Base-by-base conservation (phyloP, 2,888 invertebrate species). In the Andrena chrysosceles region DNA sequence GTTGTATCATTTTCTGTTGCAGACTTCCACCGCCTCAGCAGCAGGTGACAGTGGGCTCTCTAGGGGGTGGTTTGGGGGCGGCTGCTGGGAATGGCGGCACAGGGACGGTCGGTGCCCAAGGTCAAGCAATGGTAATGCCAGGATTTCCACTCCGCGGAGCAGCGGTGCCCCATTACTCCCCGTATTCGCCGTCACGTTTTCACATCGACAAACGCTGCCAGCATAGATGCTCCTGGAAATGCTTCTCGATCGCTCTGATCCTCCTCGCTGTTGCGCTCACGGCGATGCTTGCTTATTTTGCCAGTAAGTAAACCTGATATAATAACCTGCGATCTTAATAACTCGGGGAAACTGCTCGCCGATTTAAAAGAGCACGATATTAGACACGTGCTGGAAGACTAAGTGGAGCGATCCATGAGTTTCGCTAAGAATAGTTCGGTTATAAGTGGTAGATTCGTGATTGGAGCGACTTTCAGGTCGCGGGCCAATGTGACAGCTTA, bases 161-260 rank as follows among this genome's bases (percentile, higher is more conserved):
- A 76, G 95, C 95, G 91, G 96, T 97, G 93, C 97, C 97, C 91
- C 97, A 97, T 94, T 97, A 98, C 92, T 97, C 97, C 94, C 97
- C 98, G 88, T 98, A 98, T 95, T 98, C 98, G 92, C 98, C 98
- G 94, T 98, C 98, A 94, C 96, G 98, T 94, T 98, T 98, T 95
- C 98, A 98, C 96, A 97, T 98, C 95, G 98, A 98, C 95, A 98
- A 98, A 95, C 96, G 98, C 90, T 98, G 98, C 95, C 97, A 97
- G 94, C 98, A 98, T 94, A 96, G 98, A 90, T 99, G 99, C 96
- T 98, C 98, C 94, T 99, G 99, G 99, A 98, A 98, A 95, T 99
- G 98, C 95, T 97, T 98, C 94, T 98, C 98, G 94, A 98, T 99
- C 94, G 97, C 97, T 92, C 97, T 99, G 95, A 98, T 99, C 94